Conservation (phyloP, 2,113 vertebrate species). For the Drymodes brunneopygia region DNA sequence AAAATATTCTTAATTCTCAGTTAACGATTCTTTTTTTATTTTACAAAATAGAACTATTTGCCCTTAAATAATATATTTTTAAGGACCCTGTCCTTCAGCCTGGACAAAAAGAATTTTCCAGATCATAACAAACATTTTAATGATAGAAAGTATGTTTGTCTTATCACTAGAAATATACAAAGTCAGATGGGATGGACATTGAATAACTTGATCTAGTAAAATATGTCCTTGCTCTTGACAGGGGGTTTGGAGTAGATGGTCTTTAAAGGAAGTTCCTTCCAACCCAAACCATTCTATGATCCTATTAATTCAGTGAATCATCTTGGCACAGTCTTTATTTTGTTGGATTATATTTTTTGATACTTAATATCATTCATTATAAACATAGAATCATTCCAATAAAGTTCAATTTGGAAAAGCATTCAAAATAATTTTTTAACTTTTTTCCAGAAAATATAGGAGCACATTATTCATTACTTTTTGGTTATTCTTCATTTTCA, state of each 20-base stretch:
- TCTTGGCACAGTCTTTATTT: neutral
- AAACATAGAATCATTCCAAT: neutral
- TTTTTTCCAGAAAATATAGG: neutral
- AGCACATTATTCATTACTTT: neutral
- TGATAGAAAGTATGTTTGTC: neutral
- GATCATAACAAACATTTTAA: neutral
- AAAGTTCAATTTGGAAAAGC: neutral
- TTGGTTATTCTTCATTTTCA: neutral
- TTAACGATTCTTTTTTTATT: neutral
- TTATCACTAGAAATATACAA: neutral
- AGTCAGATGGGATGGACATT: neutral
- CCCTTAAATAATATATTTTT: rapidly evolving
- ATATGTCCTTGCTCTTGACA: neutral
- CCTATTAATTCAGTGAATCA: neutral
- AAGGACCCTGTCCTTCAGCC: neutral
- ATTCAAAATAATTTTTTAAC: neutral
- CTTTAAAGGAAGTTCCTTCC: neutral
- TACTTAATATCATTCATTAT: neutral
- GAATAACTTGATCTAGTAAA: neutral
- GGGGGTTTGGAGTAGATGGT: neutral
- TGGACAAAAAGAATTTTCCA: neutral
- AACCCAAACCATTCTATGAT: neutral
- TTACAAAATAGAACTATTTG: neutral
- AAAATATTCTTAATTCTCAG: neutral
- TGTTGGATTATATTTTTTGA: neutral